phyloP scores from a whole-genome alignment of 2,888 invertebrate species.

The Stomorhina lunata region DNA sequence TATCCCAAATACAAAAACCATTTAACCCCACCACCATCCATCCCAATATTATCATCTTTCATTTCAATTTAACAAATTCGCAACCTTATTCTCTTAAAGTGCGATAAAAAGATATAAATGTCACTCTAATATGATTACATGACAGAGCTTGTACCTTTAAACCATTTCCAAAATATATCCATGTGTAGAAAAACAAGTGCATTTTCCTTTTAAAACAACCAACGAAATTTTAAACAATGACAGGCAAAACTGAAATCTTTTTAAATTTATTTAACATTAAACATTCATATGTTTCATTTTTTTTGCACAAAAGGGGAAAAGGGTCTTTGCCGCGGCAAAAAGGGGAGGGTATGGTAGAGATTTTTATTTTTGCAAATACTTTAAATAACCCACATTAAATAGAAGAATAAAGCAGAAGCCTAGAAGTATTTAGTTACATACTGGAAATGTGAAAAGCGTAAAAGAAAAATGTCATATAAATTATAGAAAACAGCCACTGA shows the following conservation, averaged over 20 bases:
- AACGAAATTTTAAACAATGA: constrained; percentile 40
- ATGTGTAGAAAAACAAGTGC: constrained; percentile 56
- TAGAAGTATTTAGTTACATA: neutral
- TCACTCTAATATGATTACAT: constrained; percentile 49
- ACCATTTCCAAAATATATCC: neutral
- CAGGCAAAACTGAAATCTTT: constrained; percentile 28
- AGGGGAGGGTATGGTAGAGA: constrained; percentile 35
- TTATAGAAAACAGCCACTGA: constrained; percentile 49
- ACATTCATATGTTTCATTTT: constrained; percentile 59
- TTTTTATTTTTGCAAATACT: constrained; percentile 54
- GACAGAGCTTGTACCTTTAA: constrained; percentile 8
- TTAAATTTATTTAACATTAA: constrained; percentile 48
- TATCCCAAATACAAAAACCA: constrained; percentile 34
- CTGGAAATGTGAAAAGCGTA: neutral
- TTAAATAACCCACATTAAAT: constrained; percentile 59
- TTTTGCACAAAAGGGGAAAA: constrained; percentile 16
- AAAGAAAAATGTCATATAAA: constrained; percentile 53
- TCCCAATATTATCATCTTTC: neutral
- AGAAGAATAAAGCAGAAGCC: neutral
- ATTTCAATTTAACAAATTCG: neutral
- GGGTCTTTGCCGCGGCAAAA: constrained; percentile 26
- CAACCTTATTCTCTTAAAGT: neutral
- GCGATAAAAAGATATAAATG: constrained; percentile 35
- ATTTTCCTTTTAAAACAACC: constrained; percentile 32
- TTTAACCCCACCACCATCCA: constrained; percentile 45